Evolutionary conservation across 2,113 vertebrate genomes (phyloP).

Genomic region (Alouatta palliata): DNA sequence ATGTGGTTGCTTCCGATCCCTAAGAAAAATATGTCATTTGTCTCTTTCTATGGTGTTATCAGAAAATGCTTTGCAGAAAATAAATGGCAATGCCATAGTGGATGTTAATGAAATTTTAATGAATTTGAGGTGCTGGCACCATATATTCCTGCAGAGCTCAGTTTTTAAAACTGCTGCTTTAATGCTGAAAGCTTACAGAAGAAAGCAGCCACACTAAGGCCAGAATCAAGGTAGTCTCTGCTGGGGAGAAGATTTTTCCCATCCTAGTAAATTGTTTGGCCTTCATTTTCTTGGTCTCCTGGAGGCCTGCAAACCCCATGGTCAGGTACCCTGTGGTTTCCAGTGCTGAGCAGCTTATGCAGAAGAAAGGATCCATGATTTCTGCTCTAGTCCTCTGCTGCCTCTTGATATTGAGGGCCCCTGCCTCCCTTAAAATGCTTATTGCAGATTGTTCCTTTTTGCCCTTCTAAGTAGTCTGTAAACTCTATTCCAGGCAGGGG

Average conservation of each 20-base stretch:
- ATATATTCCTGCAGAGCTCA: slow-evolving; percentile 42
- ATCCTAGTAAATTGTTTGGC: background rate
- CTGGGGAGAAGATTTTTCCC: background rate
- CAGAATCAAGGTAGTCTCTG: background rate
- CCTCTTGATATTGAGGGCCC: background rate
- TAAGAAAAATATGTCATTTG: slow-evolving; percentile 54
- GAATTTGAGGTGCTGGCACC: slow-evolving; percentile 60
- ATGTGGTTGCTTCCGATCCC: slow-evolving; percentile 28
- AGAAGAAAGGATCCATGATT: background rate
- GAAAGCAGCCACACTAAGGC: background rate
- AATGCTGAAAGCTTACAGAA: slow-evolving; percentile 13
- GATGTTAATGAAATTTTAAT: slow-evolving; percentile 74
- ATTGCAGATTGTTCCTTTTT: slow-evolving; percentile 60
- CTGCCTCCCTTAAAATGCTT: slow-evolving; percentile 49
- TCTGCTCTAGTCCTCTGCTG: background rate
- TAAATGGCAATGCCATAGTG: slow-evolving; percentile 60
- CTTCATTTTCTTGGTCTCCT: background rate
- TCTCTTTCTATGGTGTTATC: slow-evolving; percentile 47
- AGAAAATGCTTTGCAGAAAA: slow-evolving; percentile 62
- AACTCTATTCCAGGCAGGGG: slow-evolving; percentile 35
- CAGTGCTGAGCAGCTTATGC: background rate
- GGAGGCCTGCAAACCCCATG: background rate
- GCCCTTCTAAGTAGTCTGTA: slow-evolving; percentile 52
- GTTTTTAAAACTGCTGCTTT: background rate
- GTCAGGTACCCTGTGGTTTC: background rate